Evolutionary conservation across 2,888 invertebrate species (phyloP).

Genomic region (Nudaria mundana): DNA sequence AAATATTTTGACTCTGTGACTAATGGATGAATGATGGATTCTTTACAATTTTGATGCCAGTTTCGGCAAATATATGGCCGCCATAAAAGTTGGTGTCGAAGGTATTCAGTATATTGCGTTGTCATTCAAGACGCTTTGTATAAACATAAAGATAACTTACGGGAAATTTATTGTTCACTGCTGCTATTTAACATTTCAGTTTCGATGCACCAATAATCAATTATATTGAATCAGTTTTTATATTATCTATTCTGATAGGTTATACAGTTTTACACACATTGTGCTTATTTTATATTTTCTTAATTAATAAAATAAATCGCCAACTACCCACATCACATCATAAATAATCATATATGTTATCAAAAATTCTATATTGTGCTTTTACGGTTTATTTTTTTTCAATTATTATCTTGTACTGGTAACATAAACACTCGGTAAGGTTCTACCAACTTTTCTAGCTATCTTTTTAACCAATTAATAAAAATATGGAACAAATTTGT

Average conservation of each 20-base stretch:
- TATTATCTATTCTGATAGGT: constrained; percentile 9
- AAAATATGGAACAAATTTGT: too few species aligned
- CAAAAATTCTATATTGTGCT: too few species aligned
- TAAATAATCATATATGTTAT: too few species aligned
- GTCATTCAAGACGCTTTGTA: constrained; percentile 68
- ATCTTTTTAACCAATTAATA: too few species aligned
- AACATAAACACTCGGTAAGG: too few species aligned
- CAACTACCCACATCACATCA: too few species aligned
- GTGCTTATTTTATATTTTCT: too few species aligned
- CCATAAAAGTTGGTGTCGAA: constrained; percentile 72
- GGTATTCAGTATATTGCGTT: constrained; percentile 64
- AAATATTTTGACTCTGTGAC: constrained; percentile 77
- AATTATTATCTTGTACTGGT: too few species aligned
- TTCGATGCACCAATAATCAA: constrained; percentile 35
- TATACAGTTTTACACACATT: too few species aligned
- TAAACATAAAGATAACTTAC: constrained; percentile 57
- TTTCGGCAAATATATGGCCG: constrained; percentile 71
- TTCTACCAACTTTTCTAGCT: too few species aligned
- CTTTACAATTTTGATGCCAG: constrained; percentile 74
- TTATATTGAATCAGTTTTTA: constrained; percentile 10
- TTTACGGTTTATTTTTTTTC: too few species aligned
- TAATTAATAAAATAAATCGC: too few species aligned
- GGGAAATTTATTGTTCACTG: constrained; percentile 61
- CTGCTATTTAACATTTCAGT: constrained; percentile 44
- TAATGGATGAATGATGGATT: constrained; percentile 79